phyloP scores from a whole-genome alignment of 2,888 invertebrate genomes.

The Gasteruption jaculator region DNA sequence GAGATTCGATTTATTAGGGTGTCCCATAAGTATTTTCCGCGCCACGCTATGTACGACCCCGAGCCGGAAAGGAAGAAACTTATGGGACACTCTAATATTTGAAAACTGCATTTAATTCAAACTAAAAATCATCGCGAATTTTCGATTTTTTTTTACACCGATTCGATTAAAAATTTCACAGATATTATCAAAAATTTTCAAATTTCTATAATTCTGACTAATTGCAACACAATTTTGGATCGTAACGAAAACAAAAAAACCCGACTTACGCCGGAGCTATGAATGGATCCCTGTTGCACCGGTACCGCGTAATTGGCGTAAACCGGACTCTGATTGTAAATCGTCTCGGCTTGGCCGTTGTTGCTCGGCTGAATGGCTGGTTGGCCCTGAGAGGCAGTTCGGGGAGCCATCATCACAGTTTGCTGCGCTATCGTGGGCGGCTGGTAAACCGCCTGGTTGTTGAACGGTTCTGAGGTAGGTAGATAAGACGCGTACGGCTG shows the following conservation, averaged over 20 bases:
- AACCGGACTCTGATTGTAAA: conserved; percentile 42
- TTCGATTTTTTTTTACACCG: too few relatives aligned
- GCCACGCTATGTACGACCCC: too few relatives aligned
- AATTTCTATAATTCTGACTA: background rate
- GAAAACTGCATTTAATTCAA: too few relatives aligned
- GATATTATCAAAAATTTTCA: too few relatives aligned
- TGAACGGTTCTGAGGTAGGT: conserved; percentile 42
- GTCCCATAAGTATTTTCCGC: too few relatives aligned
- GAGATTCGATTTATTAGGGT: too few relatives aligned
- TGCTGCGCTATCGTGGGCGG: conserved; percentile 26
- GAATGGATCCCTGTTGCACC: conserved; percentile 38
- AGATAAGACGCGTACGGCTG: conserved; percentile 37
- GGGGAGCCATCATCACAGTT: conserved; percentile 40
- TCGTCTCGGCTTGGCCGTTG: conserved; percentile 34
- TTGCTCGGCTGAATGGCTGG: conserved; percentile 28
- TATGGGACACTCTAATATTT: too few relatives aligned
- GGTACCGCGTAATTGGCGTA: conserved; percentile 45
- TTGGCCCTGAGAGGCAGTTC: conserved; percentile 33
- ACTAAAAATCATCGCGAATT: too few relatives aligned
- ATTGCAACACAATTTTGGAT: too few relatives aligned
- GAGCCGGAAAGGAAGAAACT: too few relatives aligned
- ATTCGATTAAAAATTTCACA: conserved; percentile 7
- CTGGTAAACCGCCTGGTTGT: conserved; percentile 36
- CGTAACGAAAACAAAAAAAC: background rate
- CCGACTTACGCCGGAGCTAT: conserved; percentile 34